Percentiles rank a stretch among this genome's conserved stretches.
Evolutionary conservation across 2,888 invertebrate genomes (phyloP).

Genomic region (Pyrgus malvae): DNA sequence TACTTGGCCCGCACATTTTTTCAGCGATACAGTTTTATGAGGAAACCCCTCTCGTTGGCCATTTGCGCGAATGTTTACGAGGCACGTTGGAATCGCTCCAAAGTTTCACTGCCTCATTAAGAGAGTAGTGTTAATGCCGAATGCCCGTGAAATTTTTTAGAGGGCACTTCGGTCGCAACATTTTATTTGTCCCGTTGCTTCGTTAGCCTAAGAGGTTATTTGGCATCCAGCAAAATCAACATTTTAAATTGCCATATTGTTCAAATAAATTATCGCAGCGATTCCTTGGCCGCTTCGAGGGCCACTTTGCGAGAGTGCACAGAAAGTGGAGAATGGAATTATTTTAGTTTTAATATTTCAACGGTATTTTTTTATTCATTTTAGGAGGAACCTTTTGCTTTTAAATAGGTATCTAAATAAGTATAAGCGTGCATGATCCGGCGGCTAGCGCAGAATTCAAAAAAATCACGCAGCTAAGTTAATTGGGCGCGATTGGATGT

Average conservation of each 20-base stretch:
- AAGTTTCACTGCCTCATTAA: constrained; percentile 72
- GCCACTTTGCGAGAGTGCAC: constrained; percentile 3
- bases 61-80: constrained; percentile 54
- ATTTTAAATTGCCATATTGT: constrained; percentile 22
- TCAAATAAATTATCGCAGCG: constrained; percentile 11
- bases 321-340: neutral
- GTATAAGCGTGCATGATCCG: too few relatives aligned
- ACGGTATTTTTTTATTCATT: neutral
- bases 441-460: too few relatives aligned
- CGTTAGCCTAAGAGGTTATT: constrained; percentile 73
- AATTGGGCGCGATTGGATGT: too few relatives aligned
- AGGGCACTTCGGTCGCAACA: constrained; percentile 57
- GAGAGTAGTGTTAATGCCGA: constrained; percentile 66
- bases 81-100: constrained; percentile 67
- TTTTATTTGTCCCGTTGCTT: constrained; percentile 70
- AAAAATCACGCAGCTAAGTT: too few relatives aligned
- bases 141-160: constrained; percentile 72
- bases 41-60: constrained; percentile 15
- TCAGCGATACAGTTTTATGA: constrained; percentile 9
- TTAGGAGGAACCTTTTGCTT: too few relatives aligned
- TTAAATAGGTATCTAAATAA: too few relatives aligned
- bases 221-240: constrained; percentile 54
- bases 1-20: neutral
- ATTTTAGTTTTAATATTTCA: neutral
- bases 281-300: constrained; percentile 1